phyloP scores from a whole-genome alignment of 2,113 vertebrate species.

The Cyanoderma ruficeps region DNA sequence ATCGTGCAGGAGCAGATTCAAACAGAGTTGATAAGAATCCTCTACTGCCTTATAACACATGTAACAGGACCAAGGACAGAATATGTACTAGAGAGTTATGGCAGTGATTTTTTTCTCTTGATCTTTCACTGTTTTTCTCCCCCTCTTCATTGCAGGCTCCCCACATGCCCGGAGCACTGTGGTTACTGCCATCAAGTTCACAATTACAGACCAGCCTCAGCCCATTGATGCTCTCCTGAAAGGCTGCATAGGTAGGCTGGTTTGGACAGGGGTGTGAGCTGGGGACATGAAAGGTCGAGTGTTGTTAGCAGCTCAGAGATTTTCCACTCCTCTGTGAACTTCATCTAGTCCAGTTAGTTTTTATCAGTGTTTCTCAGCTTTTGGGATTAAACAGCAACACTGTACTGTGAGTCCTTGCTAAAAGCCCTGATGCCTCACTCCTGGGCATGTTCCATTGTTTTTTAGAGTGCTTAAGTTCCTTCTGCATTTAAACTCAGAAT shows the following conservation, averaged over 20 bases:
- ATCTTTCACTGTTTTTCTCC: neutral
- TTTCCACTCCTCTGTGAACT: neutral
- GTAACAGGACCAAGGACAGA: neutral
- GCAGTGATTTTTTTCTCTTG: neutral
- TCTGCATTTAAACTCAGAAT: neutral
- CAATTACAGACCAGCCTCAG: slow-evolving; percentile 88
- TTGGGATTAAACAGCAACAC: neutral
- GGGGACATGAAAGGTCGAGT: fast-evolving
- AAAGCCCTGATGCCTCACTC: neutral
- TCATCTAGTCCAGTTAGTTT: neutral
- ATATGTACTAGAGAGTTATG: neutral
- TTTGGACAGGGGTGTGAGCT: neutral
- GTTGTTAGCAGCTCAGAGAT: neutral
- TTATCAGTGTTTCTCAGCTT: neutral
- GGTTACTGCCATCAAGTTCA: slow-evolving; percentile 91
- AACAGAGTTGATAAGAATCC: neutral
- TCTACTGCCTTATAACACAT: neutral
- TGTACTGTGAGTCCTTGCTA: neutral
- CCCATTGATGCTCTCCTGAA: slow-evolving; percentile 86
- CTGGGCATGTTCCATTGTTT: neutral
- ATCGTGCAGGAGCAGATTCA: neutral
- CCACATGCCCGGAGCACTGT: slow-evolving; percentile 87
- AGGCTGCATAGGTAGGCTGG: slow-evolving; percentile 82
- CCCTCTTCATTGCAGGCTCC: slow-evolving; percentile 70
- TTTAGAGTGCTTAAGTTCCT: neutral